A percentile compares a stretch with the other conserved stretches of the same genome.
Conservation (phyloP, 2,797 vertebrate genomes). For the Natrix natrix region DNA sequence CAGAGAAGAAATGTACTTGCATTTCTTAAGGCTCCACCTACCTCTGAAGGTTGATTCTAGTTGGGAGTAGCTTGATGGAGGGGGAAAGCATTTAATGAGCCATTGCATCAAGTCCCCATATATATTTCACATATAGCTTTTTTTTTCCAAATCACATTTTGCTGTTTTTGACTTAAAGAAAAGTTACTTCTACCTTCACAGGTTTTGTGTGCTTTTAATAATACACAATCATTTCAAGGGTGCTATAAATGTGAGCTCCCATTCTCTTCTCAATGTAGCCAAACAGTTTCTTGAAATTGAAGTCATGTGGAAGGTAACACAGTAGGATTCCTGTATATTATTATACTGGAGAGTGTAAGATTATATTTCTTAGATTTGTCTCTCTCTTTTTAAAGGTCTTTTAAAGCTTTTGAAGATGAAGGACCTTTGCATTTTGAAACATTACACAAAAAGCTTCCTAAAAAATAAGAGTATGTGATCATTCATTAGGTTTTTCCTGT, state of each 20-base stretch:
- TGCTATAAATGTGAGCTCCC: not conserved
- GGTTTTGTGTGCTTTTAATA: constrained; percentile 12
- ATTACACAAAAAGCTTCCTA: not conserved
- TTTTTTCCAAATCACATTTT: constrained; percentile 62
- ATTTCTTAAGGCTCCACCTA: constrained; percentile 59
- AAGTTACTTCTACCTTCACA: constrained; percentile 52
- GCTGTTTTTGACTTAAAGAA: constrained; percentile 62
- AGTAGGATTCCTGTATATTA: not conserved
- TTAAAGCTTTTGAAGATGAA: not conserved
- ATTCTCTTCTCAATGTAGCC: not conserved
- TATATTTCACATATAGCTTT: constrained; percentile 66
- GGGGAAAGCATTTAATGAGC: constrained; percentile 57
- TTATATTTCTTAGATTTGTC: not conserved
- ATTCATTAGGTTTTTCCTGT: not conserved
- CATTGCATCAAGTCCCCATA: constrained; percentile 62
- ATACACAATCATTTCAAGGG: accelerated
- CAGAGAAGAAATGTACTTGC: constrained; percentile 38
- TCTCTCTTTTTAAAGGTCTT: not conserved
- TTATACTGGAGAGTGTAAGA: not conserved
- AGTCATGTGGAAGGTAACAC: not conserved
- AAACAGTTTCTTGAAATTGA: not conserved
- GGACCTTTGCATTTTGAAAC: not conserved
- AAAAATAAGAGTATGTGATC: not conserved
- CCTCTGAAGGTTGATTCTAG: constrained; percentile 40
- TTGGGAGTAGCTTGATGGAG: constrained; percentile 57